Percentiles rank a stretch among this genome's conserved stretches.
These are phyloP conservation scores for Agrochola lychnidis DNA, from an alignment of 2,888 invertebrate species.

Conservation along the genomic window DNA sequence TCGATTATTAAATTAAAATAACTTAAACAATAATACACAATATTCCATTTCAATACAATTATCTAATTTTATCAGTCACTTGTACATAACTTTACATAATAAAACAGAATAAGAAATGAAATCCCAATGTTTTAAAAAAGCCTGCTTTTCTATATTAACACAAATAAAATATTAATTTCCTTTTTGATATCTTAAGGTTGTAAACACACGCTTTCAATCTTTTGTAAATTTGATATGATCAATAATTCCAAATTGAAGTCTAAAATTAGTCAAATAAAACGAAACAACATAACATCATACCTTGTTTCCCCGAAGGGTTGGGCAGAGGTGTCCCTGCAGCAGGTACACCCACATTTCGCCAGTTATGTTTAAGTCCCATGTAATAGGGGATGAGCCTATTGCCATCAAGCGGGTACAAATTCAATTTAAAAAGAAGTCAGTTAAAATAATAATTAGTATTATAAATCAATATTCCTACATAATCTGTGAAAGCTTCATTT, in stretches of 20 bases:
- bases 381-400: too few species aligned
- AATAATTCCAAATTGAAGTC: not conserved
- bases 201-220: not conserved
- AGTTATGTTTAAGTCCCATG: too few species aligned
- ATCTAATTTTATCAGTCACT: conserved; percentile 37
- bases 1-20: conserved; percentile 4
- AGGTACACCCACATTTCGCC: too few species aligned
- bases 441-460: not conserved
- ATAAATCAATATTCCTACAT: not conserved
- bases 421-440: not conserved
- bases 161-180: not conserved
- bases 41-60: not conserved
- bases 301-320: too few species aligned
- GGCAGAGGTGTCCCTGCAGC: too few species aligned
- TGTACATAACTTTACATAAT: not conserved
- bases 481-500: too few species aligned
- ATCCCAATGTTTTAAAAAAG: not conserved
- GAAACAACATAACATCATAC: too few species aligned
- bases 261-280: conserved; percentile 1
- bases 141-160: not conserved
- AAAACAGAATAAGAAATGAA: not conserved
- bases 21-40: conserved; percentile 3
- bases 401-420: too few species aligned
- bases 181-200: not conserved
- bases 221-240: not conserved